A percentile compares a stretch with the other conserved stretches of the same genome.
Evolutionary conservation across 1,140 invertebrate genomes (phyloP).

Genomic region (Platyura marginata): DNA sequence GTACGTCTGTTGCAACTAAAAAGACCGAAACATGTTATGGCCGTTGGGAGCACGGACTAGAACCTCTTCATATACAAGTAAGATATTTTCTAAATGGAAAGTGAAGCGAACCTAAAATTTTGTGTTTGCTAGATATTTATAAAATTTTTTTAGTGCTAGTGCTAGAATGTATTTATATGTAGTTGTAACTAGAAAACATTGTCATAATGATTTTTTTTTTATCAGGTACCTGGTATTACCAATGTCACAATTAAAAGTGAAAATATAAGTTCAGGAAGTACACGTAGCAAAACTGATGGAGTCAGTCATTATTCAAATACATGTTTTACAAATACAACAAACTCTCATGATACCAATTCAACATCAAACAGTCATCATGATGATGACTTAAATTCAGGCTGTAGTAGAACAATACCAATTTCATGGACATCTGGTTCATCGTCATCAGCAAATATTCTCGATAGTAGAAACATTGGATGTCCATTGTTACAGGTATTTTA

Average conservation of each 20-base stretch:
- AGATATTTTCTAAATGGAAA: neutral
- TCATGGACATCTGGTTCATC: neutral
- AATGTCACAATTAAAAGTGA: neutral
- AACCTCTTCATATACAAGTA: slow-evolving; percentile 2
- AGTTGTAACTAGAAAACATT: neutral
- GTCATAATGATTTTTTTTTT: neutral
- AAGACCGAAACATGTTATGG: slow-evolving; percentile 1
- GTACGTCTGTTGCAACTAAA: neutral
- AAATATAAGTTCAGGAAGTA: neutral
- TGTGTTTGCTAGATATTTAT: neutral
- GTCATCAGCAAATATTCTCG: neutral
- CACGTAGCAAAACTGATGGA: neutral
- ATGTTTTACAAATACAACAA: neutral
- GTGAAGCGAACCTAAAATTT: neutral
- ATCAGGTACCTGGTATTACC: neutral
- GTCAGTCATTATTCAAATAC: neutral
- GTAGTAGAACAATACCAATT: slow-evolving; percentile 1
- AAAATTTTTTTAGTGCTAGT: neutral
- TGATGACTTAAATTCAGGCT: neutral
- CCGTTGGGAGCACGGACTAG: neutral
- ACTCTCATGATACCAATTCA: neutral
- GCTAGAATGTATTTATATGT: neutral
- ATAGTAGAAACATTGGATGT: neutral
- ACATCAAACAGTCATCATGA: neutral
- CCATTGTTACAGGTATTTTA: slow-evolving; percentile 1